Percentiles rank a stretch among this genome's conserved stretches.
Evolutionary conservation across 1,140 invertebrate genomes (phyloP).

Genomic region (Acromyrmex echinatior): DNA sequence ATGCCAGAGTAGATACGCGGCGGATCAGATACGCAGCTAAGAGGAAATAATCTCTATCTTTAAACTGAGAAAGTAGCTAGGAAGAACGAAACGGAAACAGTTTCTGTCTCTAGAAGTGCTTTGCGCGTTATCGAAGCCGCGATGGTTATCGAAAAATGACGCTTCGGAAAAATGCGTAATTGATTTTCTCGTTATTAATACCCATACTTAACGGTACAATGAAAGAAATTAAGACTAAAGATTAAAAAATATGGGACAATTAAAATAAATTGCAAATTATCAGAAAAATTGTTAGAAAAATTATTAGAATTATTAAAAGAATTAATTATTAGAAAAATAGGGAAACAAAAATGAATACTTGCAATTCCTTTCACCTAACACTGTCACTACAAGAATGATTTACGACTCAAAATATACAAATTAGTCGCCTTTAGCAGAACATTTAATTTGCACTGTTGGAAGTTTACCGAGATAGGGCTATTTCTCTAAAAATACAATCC

Average conservation of each 20-base stretch:
- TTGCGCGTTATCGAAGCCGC: conserved; percentile 39
- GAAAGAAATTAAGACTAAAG: not conserved
- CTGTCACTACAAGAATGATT: not conserved
- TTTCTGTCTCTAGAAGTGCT: conserved; percentile 41
- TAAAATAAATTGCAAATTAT: not conserved
- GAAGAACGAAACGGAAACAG: conserved; percentile 12
- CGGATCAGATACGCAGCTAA: conserved; percentile 31
- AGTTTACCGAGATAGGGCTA: no score
- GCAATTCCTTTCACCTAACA: not conserved
- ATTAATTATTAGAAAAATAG: not conserved
- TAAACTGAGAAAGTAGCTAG: not conserved
- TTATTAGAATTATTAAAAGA: no score
- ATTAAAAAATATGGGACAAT: not conserved
- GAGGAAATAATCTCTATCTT: conserved; percentile 11
- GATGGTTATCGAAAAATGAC: conserved; percentile 4
- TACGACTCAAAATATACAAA: not conserved
- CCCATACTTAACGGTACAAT: not conserved
- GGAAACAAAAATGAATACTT: not conserved
- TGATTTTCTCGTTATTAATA: not conserved
- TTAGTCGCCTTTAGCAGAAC: no score
- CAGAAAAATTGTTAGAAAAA: not conserved
- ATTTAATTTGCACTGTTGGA: no score
- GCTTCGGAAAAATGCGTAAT: not conserved
- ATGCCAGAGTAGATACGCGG: not conserved
- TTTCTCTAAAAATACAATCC: no score